Base-by-base conservation (phyloP, 2,888 invertebrate species). In the Synergus umbraculus region DNA sequence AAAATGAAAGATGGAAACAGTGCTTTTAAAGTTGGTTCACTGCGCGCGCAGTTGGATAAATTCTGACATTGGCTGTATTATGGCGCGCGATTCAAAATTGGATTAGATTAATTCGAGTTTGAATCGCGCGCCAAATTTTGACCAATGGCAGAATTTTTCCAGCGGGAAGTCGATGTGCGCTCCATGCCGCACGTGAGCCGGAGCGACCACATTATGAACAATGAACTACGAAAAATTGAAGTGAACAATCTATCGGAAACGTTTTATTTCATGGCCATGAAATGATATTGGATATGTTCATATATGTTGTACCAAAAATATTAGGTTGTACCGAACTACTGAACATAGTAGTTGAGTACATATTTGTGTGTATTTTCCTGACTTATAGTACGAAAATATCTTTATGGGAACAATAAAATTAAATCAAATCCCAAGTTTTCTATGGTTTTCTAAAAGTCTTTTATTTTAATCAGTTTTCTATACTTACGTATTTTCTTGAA, bases 261-360 rank as follows among this genome's bases (percentile, higher is more conserved):
- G 29, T 69, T 22, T 29, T 78, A 43, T 69, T 78, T 63, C 60
- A 58, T 78, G 69, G 9, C 69, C 44, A 54, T 41, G 2, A 18
- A 22, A n/a, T 69, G 54, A 43, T 22, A 22, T 22, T 22, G 22
- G 22, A 22, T 22, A 22, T 22, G n/a, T n/a, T n/a, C n/a, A n/a
- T n/a, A n/a, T n/a, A n/a, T n/a, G 22, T 22, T 22, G 22, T 22
- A 22, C 22, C 0, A 22, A 22, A 0, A 1, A 0, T 22, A 22
- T 22, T 22, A 22, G 22, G 1, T 22, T 22, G 22, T 0, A 22
- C 22, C 22, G 22, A 22, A 22, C 22, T 22, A 22, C 22, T 22
- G 22, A 22, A 1, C 22, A 22, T 22, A 22, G 1, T 22, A 22
- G 22, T 1, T 29, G 22, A 29, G 29, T 29, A 29, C 2, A 29